Percentiles rank a stretch among this genome's conserved stretches.
phyloP scores from a whole-genome alignment of 2,888 invertebrate species.

The Lasioglossum lativentre region DNA sequence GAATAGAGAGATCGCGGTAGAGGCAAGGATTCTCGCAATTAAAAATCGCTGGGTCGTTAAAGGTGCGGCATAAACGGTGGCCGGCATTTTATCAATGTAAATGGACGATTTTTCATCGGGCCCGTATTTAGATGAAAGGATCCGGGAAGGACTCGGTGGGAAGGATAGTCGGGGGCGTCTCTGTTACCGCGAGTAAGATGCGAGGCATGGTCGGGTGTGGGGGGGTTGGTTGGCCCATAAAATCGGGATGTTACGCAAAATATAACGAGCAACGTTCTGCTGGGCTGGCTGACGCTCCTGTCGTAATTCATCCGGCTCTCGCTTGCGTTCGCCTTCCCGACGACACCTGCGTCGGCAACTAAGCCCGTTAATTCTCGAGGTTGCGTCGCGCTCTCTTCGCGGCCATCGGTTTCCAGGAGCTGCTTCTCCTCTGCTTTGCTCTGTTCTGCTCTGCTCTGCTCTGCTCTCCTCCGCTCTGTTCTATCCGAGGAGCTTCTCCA shows the following conservation, averaged over 20 bases:
- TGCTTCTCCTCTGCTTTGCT: slow-evolving; percentile 18
- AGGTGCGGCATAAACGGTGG: background rate
- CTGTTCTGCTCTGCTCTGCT: background rate
- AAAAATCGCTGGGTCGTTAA: slow-evolving; percentile 1
- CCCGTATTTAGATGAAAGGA: slow-evolving; percentile 6
- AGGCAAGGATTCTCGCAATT: background rate
- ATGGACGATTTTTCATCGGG: slow-evolving; percentile 5
- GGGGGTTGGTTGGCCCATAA: slow-evolving; percentile 82
- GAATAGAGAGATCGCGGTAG: background rate
- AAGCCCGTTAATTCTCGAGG: slow-evolving; percentile 84
- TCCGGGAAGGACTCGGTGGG: background rate
- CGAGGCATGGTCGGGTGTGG: slow-evolving; percentile 31
- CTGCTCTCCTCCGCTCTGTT: background rate
- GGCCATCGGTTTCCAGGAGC: slow-evolving; percentile 67
- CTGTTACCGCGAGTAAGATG: slow-evolving; percentile 52
- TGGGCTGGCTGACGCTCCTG: slow-evolving; percentile 81
- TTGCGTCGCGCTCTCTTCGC: slow-evolving; percentile 68
- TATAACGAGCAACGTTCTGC: slow-evolving; percentile 81
- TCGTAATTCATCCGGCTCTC: slow-evolving; percentile 82
- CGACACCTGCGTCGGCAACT: slow-evolving; percentile 84
- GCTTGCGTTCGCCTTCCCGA: slow-evolving; percentile 78
- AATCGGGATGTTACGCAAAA: slow-evolving; percentile 85
- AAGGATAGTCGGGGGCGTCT: slow-evolving; percentile 38
- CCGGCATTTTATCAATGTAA: background rate
- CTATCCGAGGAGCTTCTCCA: background rate